These are phyloP conservation scores for Cephalotes varians DNA, from an alignment of 2,888 invertebrate species.

Conservation along the genomic window DNA sequence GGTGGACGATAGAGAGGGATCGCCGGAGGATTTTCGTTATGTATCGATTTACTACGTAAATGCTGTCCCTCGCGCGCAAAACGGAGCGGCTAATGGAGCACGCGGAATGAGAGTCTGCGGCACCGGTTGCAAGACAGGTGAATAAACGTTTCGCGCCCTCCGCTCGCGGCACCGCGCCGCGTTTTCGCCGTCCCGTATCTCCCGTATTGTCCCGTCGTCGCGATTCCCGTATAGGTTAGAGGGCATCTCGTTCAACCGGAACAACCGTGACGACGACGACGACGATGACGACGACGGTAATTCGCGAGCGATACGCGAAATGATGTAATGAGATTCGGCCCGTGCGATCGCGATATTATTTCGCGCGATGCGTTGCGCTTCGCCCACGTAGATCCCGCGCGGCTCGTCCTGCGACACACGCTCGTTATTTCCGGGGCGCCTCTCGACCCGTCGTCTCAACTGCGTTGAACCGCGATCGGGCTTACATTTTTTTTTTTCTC, in stretches of 20 bases:
- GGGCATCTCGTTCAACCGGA: conserved; percentile 59
- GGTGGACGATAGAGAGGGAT: conserved; percentile 30
- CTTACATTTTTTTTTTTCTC: not conserved
- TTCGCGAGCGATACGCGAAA: conserved; percentile 57
- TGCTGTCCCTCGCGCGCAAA: conserved; percentile 53
- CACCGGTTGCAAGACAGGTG: conserved; percentile 75
- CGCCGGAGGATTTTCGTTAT: conserved; percentile 70
- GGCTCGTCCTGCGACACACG: conserved; percentile 57
- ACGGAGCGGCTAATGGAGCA: conserved; percentile 74
- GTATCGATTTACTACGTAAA: conserved; percentile 76
- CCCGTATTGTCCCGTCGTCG: not conserved
- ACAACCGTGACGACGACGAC: conserved; percentile 26
- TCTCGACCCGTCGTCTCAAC: too few relatives aligned
- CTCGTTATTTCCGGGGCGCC: conserved; percentile 25
- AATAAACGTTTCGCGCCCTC: conserved; percentile 59
- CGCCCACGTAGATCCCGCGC: not conserved
- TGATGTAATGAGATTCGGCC: conserved; percentile 62
- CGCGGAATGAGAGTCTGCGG: conserved; percentile 70
- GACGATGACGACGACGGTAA: conserved; percentile 43
- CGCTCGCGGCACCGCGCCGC: conserved; percentile 24
- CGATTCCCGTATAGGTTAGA: conserved; percentile 75
- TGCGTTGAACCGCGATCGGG: too few relatives aligned
- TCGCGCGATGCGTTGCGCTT: not conserved
- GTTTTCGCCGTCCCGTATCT: not conserved
- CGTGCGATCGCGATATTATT: conserved; percentile 31